Evolutionary conservation across 2,888 invertebrate genomes (phyloP).

Genomic region (Andrena marginata): DNA sequence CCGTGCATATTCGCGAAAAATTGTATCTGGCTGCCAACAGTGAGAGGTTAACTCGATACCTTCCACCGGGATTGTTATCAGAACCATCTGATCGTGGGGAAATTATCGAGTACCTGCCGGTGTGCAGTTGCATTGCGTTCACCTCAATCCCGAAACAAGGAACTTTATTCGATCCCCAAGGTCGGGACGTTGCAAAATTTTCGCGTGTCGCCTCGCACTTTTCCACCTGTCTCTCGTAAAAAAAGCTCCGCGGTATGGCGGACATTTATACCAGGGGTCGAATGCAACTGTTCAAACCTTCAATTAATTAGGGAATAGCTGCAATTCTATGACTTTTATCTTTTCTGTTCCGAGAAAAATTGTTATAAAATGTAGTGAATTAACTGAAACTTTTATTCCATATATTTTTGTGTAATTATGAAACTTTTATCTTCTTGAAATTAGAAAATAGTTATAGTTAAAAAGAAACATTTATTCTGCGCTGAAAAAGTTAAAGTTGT

Average conservation of each 20-base stretch:
- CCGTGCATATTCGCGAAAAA: constrained; percentile 1
- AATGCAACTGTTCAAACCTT: no score
- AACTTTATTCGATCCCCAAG: constrained; percentile 25
- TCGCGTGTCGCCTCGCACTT: background rate
- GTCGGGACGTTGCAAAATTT: constrained; percentile 17
- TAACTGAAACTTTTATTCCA: no score
- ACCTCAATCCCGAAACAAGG: constrained; percentile 29
- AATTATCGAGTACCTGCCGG: constrained; percentile 15
- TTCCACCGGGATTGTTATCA: constrained; percentile 29
- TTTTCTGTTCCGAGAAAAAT: no score
- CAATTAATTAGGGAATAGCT: no score
- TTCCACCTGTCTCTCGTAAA: background rate
- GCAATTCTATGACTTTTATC: no score
- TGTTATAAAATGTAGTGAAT: no score
- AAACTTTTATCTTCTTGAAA: no score
- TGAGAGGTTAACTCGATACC: constrained; percentile 29
- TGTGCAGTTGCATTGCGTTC: background rate
- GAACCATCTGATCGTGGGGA: constrained; percentile 32
- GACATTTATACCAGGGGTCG: background rate
- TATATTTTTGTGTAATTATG: no score
- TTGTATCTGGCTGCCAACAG: constrained; percentile 10
- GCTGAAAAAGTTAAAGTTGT: no score
- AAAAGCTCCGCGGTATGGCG: no score
- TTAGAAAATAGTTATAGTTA: no score
- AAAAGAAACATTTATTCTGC: no score